Evolutionary conservation across 2,888 invertebrate genomes (phyloP).

Genomic region (Ophioninae sp.): DNA sequence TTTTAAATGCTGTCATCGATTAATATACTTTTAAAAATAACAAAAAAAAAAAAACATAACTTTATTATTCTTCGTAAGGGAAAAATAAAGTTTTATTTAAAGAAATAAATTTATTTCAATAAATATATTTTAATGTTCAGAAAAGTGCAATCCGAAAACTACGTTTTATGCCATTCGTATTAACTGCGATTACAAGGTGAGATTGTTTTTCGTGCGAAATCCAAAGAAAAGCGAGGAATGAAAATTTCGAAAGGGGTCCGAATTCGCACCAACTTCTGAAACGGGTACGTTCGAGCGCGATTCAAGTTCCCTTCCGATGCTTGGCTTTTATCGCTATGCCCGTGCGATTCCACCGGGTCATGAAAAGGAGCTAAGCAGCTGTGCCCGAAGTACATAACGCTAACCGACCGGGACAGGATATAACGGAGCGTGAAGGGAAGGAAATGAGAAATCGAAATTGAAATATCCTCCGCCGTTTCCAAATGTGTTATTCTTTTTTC

Average conservation of each 20-base stretch:
- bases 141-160: no score
- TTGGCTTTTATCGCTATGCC: slow-evolving; percentile 34
- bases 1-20: no score
- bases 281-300: background rate
- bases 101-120: no score
- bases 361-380: slow-evolving; percentile 37
- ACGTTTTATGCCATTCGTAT: no score
- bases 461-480: background rate
- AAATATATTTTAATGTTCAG: no score
- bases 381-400: slow-evolving; percentile 6
- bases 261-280: background rate
- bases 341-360: slow-evolving; percentile 5
- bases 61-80: no score
- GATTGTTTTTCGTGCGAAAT: no score
- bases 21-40: no score
- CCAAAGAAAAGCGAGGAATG: no score
- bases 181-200: no score
- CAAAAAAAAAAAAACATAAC: no score
- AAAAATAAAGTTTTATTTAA: no score
- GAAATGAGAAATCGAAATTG: slow-evolving; percentile 38
- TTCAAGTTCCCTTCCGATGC: background rate
- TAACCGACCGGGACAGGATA: background rate
- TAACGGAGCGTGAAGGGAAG: slow-evolving; percentile 28
- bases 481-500: slow-evolving; percentile 19
- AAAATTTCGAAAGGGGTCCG: background rate